Base-by-base conservation (phyloP, 2,797 vertebrate genomes). In the Prunella strophiata region DNA sequence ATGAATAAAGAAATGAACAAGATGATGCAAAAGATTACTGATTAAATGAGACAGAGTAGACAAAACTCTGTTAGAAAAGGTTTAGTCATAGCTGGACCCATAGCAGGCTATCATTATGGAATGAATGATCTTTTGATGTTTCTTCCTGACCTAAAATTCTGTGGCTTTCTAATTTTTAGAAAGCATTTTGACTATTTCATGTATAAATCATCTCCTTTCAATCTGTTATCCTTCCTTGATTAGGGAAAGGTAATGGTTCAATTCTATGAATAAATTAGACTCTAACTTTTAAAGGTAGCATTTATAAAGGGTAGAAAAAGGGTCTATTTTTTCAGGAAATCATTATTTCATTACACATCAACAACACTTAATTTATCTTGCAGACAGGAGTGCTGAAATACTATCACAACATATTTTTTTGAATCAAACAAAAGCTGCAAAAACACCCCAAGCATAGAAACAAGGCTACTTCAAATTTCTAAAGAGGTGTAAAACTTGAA, bases 241-340 rank as follows among this genome's bases (percentile, higher is more conserved):
- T 47, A 77, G 26, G 11, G 13, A 74, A 20, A 77, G 25, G 22
- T 55, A 92, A 88, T 77, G 40, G n/a, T 74, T 88, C 36, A 88
- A 42, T n/a, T 66, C 25, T 48, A 36, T 74, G 36, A 91, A 94
- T 67, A 93, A 84, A 93, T 80, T n/a, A 73, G 15, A 57, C 30
- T n/a, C 21, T 36, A 73, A 54, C 14, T 40, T 89, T 85, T 42
- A 80, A 70, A 58, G 8, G 16, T 14, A 83, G 8, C 10, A 58
- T 76, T 76, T 88, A 20, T 15, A 85, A 83, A 66, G 19, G 16
- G 21, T 36, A 72, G 25, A 34, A 76, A 68, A 79, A 34, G 3
- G 10, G 18, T 38, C 23, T n/a, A 2, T 21, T n/a, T 92, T 83
- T 90, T 73, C 61, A 77, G 18, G 36, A 19, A 86, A 84, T 74